Base-by-base conservation (phyloP, 64 coral and sea anemone genomes). In the Montipora cactus region DNA sequence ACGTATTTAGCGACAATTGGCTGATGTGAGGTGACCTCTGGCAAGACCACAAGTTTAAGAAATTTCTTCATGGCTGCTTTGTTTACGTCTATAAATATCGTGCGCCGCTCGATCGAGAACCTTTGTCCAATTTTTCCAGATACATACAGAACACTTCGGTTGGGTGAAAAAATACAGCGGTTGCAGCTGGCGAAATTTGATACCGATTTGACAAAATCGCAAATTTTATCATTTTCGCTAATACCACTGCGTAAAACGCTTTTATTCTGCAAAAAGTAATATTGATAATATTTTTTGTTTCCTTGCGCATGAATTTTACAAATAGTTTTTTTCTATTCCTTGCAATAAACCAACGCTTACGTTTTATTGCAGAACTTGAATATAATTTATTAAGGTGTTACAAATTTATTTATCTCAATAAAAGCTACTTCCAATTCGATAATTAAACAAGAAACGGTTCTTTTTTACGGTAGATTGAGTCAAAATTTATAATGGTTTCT, bases 141-240 rank as follows among this genome's bases (percentile, higher is more conserved):
- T 59, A 59, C 57, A 59, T 59, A 37, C 37, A 37, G 37, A 37
- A 37, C 37, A 37, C 37, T 37, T 37, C 37, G 37, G 61, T 10
- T 13, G 3, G 5, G 61, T 66, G 61, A 66, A 11, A 57, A 57
- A 57, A 57, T 57, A 8, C 19, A 9, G 5, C 8, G 2, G 25
- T 58, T 59, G 52, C 79, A 81, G 25, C 7, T 15, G 61, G 52
- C 44, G 79, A 44, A 81, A 81, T 81, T 81, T 51, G 51, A 59
- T 13, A 61, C 79, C 79, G 10, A 23, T 11, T 48, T 10, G 49
- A 15, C 22, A 15, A 15, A 15, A 21, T 71, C 68, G 18, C 68
- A 23, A 21, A n/a, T 71, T 76, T 46, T 28, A 14, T 6, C 10
- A 6, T 45, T 77, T 57, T 11, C 11, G 6, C 11, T 11, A 57